Evolutionary conservation across 2,888 invertebrate species (phyloP).

Genomic region (Drosophila quasianomalipes): DNA sequence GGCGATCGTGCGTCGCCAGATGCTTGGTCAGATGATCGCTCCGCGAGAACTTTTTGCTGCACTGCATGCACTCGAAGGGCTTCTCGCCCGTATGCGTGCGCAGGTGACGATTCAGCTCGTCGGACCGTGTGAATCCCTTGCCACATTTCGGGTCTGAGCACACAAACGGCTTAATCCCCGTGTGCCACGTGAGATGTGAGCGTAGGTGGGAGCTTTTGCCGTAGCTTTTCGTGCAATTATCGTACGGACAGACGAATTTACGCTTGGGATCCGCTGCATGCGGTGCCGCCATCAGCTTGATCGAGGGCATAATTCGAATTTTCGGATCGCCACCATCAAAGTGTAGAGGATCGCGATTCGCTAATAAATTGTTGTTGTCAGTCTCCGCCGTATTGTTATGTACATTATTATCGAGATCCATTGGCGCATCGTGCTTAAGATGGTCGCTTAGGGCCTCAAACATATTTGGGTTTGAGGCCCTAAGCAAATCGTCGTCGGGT

Average conservation of each 20-base stretch:
- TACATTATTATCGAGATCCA: slow-evolving; percentile 75
- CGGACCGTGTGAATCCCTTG: slow-evolving; percentile 83
- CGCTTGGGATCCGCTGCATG: slow-evolving; percentile 78
- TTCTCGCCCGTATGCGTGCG: slow-evolving; percentile 84
- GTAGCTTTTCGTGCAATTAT: slow-evolving; percentile 83
- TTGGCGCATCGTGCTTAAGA: slow-evolving; percentile 64
- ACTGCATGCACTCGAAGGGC: slow-evolving; percentile 82
- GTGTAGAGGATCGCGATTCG: slow-evolving; percentile 39
- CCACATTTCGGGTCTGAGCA: slow-evolving; percentile 81
- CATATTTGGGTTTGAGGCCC: slow-evolving; percentile 64
- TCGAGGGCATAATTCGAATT: slow-evolving; percentile 80
- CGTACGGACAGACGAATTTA: slow-evolving; percentile 81
- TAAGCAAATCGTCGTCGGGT: slow-evolving; percentile 48
- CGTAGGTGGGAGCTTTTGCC: slow-evolving; percentile 84
- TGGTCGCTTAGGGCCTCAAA: slow-evolving; percentile 42
- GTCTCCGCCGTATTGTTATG: slow-evolving; percentile 61
- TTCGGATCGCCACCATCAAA: slow-evolving; percentile 55
- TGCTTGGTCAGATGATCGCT: slow-evolving; percentile 84
- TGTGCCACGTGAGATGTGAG: slow-evolving; percentile 84
- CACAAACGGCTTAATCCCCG: slow-evolving; percentile 83
- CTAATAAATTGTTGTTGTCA: slow-evolving; percentile 56
- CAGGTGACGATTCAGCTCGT: slow-evolving; percentile 82
- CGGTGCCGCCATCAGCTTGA: slow-evolving; percentile 74
- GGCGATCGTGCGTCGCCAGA: slow-evolving; percentile 81
- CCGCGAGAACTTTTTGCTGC: slow-evolving; percentile 83